Evolutionary conservation across 1,140 invertebrate species (phyloP), one percentile per base, ranked within the genome.

Genomic region (Drosophila orosa): DNA sequence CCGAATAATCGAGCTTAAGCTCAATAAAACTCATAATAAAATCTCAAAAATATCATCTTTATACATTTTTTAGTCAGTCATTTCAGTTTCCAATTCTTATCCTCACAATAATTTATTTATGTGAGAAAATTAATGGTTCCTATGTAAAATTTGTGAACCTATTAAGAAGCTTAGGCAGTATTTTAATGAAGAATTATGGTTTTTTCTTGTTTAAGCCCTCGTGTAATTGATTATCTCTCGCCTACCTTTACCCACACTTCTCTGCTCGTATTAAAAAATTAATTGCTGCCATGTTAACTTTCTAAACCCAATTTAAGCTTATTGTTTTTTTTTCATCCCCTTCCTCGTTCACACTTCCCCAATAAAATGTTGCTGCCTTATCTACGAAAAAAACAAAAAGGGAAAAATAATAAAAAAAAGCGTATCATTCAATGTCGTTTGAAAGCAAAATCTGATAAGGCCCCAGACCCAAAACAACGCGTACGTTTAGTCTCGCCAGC

Each of bases 381-480:
- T 81, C 52, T 54, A 50, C 42, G 22, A 42, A 42, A 31, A 47
- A 47, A 35, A 39, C 39, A 55, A 29, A 58, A 47, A 22, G 9
- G n/a, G 33, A 35, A 31, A 65, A 67, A 65, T 31, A 63, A 50
- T 52, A 68, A 66, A 68, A 67, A 52, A 66, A 29, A 68, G 65
- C 65, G 50, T 77, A 77, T 77, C 63, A 61, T 77, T 82, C 74
- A 87, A 81, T 85, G 81, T 81, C 74, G 78, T 74, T 75, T 50
- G 69, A 74, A 82, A 82, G 81, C 79, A 86, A 85, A 85, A 75
- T 81, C 82, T 63, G 81, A 85, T 86, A 85, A 86, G 65, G 47
- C 7, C 25, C 35, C 39, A 79, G 77, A 78, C 74, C 80, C 60
- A 78, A 63, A 84, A 84, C 75, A 83, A 56, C 40, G 31, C 65